Base-by-base conservation (phyloP, 2,888 invertebrate genomes). In the Pyrrhosoma nymphula region DNA sequence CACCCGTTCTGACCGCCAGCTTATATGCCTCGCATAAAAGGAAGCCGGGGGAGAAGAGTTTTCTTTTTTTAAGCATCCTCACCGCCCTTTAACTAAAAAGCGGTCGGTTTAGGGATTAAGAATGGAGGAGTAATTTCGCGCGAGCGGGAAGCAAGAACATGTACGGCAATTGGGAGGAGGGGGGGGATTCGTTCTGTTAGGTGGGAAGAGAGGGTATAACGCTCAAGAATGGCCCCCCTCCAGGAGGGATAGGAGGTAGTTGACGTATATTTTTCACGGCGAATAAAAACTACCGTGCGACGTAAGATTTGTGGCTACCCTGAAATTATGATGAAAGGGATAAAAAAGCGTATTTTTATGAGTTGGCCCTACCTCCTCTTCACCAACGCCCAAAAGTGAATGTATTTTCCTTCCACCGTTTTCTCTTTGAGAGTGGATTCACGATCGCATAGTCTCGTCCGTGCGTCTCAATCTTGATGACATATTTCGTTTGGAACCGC, bases 291-390 rank as follows among this genome's bases (percentile, higher is more conserved):
- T 10, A 35, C 35, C 30, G 82, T 35, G 35, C 82, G 12, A 82
- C 82, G 30, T 82, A 82, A 82, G 82, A 82, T 82, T 82, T 82
- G 82, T 82, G 82, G 35, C 30, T 35, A 35, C 82, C 82, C 82
- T 82, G 82, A 35, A 35, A 82, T 82, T 35, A 82, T 82, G 82
- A 82, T 82, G 82, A 82, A 82, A 82, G 82, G 82, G 82, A 82
- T 82, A 82, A 82, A 82, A 82, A 82, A 35, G 82, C 14, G 35
- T 82, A 35, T 82, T 82, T 60, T 60, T 60, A 60, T 60, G 82
- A 35, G 82, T 23, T 18, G 82, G 82, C 30, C 82, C 35, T 35
- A 30, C 82, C 30, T 82, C 82, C n/a, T n/a, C 69, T 12, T 47
- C 26, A 35, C 30, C 82, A 35, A 12, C 82, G 30, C 4, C 26